Conservation (phyloP, 2,113 vertebrate genomes). For the Syngnathus floridae region DNA sequence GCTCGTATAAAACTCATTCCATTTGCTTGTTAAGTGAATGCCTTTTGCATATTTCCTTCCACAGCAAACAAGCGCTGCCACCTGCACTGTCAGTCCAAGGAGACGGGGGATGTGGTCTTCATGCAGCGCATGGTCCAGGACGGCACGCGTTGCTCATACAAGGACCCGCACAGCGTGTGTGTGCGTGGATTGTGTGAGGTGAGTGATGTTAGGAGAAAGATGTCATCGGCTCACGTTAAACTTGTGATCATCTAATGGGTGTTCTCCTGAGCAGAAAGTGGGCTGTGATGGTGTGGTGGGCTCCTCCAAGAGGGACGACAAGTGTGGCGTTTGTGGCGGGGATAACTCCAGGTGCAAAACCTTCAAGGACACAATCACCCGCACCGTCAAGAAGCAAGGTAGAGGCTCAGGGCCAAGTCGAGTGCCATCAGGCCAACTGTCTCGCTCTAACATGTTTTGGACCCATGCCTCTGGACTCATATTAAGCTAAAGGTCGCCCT, state of each 20-base stretch:
- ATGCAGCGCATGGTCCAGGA: slow-evolving; percentile 86
- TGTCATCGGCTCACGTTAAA: not conserved
- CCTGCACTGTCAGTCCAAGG: slow-evolving; percentile 87
- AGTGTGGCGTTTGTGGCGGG: slow-evolving; percentile 91
- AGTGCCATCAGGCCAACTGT: not conserved
- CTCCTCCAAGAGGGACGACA: slow-evolving; percentile 89
- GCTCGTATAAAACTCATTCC: slow-evolving; percentile 33
- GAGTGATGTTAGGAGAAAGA: slow-evolving; percentile 39
- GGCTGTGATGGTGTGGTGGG: slow-evolving; percentile 92
- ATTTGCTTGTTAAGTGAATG: slow-evolving; percentile 15
- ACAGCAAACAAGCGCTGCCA: slow-evolving; percentile 90
- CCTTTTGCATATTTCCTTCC: slow-evolving; percentile 14
- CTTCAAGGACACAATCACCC: slow-evolving; percentile 85
- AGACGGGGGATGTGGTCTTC: slow-evolving; percentile 80
- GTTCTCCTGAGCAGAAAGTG: slow-evolving; percentile 78
- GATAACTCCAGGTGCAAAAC: slow-evolving; percentile 91
- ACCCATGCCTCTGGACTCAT: not conserved
- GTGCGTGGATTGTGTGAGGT: slow-evolving; percentile 90
- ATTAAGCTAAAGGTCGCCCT: slow-evolving; percentile 45
- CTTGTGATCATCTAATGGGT: slow-evolving; percentile 7
- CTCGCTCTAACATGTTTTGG: not conserved
- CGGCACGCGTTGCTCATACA: slow-evolving; percentile 94
- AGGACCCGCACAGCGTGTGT: slow-evolving; percentile 89
- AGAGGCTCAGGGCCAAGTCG: slow-evolving; percentile 1
- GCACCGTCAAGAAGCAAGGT: slow-evolving; percentile 85